Conservation (phyloP, 2,888 invertebrate genomes). For the Phortica okadai region DNA sequence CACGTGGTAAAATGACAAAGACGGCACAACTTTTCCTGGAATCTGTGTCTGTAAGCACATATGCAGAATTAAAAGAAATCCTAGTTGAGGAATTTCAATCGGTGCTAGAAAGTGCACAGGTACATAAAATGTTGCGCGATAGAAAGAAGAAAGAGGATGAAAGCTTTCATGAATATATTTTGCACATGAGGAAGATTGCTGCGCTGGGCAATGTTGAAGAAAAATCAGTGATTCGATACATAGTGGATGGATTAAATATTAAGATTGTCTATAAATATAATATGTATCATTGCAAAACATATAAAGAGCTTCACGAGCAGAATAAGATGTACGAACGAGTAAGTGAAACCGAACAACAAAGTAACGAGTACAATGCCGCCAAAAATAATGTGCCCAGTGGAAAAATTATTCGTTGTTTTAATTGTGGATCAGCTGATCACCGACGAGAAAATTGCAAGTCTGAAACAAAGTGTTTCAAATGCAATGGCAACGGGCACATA, state of each 20-base stretch:
- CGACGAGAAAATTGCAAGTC: too few relatives aligned
- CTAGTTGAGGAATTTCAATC: constrained; percentile 13
- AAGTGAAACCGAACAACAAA: background rate
- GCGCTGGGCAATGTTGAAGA: too few relatives aligned
- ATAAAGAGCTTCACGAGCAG: constrained; percentile 23
- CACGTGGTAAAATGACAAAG: constrained; percentile 43
- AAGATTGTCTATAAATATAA: constrained; percentile 26
- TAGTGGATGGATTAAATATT: constrained; percentile 31
- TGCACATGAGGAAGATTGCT: too few relatives aligned
- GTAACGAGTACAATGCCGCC: background rate
- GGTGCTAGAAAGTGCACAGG: too few relatives aligned
- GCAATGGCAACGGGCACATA: background rate
- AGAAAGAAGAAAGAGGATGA: too few relatives aligned
- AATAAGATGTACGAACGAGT: constrained; percentile 45
- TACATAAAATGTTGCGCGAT: too few relatives aligned
- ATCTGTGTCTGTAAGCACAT: constrained; percentile 35
- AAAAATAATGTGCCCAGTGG: background rate
- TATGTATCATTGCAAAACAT: constrained; percentile 42
- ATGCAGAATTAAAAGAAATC: constrained; percentile 24
- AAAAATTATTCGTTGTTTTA: too few relatives aligned
- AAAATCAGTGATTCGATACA: too few relatives aligned
- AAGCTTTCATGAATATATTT: too few relatives aligned
- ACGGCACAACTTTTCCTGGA: constrained; percentile 45
- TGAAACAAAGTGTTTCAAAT: too few relatives aligned
- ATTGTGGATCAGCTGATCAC: too few relatives aligned